Conservation (phyloP, 2,888 invertebrate species). For the Sylvicola fuscatus region DNA sequence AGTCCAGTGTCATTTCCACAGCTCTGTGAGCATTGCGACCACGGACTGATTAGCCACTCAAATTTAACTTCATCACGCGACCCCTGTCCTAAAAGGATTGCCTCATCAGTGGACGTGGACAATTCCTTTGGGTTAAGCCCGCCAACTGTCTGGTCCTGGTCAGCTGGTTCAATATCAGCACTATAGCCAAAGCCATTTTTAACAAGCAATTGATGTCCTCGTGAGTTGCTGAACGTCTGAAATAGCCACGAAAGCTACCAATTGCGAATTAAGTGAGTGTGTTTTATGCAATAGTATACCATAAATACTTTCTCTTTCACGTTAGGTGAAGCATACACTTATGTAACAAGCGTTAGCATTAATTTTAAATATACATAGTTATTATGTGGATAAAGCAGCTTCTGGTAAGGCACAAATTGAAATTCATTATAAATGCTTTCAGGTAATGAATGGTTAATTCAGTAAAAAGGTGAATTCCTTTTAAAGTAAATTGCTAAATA, state of each 20-base stretch:
- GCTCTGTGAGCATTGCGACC: conserved; percentile 69
- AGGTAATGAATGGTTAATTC: no score
- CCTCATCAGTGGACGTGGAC: conserved; percentile 10
- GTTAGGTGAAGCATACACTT: no score
- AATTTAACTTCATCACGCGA: conserved; percentile 33
- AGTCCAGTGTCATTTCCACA: conserved; percentile 54
- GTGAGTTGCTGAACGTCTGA: conserved; percentile 48
- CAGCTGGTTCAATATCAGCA: conserved; percentile 20
- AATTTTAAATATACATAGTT: no score
- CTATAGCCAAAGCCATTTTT: conserved; percentile 26
- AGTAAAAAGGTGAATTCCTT: no score
- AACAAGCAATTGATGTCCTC: conserved; percentile 44
- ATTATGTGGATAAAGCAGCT: no score
- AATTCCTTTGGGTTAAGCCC: conserved; percentile 12
- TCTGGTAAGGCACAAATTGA: no score
- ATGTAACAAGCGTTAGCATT: no score
- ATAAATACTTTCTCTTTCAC: no score
- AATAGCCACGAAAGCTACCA: conserved; percentile 63
- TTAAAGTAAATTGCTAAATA: no score
- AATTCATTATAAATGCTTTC: no score
- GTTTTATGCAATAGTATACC: no score
- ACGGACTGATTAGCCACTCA: conserved; percentile 62
- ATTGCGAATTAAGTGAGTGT: no score
- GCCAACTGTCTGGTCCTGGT: conserved; percentile 18
- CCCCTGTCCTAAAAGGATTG: conserved; percentile 12